Conservation (phyloP, 92 coral and sea anemone genomes). For the Porites divaricata region DNA sequence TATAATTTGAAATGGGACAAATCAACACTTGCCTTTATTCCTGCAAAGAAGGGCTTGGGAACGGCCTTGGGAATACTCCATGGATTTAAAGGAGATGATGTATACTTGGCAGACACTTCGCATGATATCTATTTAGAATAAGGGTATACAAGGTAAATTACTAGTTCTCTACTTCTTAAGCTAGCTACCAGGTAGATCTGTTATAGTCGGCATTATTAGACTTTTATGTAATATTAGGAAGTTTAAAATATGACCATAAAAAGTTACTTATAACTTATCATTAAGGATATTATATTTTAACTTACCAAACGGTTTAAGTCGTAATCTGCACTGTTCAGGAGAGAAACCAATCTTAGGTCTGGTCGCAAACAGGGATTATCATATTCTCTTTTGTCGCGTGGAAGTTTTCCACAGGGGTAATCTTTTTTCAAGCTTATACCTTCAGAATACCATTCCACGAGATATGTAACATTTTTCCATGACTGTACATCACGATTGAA, state of each 20-base stretch:
- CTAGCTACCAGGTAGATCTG: no score
- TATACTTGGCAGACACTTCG: background rate
- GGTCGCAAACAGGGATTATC: background rate
- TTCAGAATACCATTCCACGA: background rate
- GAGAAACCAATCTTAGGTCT: background rate
- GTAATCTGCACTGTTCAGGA: background rate
- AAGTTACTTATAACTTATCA: no score
- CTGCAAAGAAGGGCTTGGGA: background rate
- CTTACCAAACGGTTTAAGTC: background rate
- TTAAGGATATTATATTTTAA: background rate
- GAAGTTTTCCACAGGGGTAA: background rate
- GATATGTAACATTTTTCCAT: conserved; percentile 3
- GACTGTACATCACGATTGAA: background rate
- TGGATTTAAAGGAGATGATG: background rate
- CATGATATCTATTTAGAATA: background rate
- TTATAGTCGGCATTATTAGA: no score
- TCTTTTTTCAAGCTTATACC: background rate
- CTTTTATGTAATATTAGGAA: no score
- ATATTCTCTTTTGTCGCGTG: background rate
- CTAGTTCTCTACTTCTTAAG: no score
- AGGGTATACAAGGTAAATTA: background rate
- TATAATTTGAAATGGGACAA: no score
- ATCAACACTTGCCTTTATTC: background rate
- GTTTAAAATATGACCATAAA: no score
- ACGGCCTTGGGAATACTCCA: background rate